These are phyloP conservation scores for Onchidella celtica DNA, from an alignment of 2,888 invertebrate species.

Conservation along the genomic window DNA sequence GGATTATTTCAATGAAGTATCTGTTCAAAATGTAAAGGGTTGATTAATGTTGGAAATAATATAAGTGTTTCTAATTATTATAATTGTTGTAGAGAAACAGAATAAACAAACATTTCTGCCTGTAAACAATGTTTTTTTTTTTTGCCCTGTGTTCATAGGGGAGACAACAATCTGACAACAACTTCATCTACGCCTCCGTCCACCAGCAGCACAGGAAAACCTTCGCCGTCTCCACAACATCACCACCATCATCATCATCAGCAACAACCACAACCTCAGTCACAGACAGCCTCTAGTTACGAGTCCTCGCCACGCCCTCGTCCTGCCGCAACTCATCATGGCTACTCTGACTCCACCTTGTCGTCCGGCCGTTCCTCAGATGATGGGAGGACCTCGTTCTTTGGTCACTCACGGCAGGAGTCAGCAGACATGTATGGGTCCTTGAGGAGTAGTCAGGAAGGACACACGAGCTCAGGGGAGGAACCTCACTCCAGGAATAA, in stretches of 20 bases:
- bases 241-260: neutral
- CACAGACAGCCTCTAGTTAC: conserved; percentile 54
- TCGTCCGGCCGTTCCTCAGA: conserved; percentile 71
- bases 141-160: conserved; percentile 26
- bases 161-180: conserved; percentile 44
- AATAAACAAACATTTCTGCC: too few species aligned
- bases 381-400: conserved; percentile 61
- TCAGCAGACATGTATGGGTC: conserved; percentile 58
- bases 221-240: conserved; percentile 30
- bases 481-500: conserved; percentile 64
- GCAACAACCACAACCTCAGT: conserved; percentile 39
- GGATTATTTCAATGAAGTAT: too few species aligned
- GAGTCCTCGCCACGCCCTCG: conserved; percentile 56
- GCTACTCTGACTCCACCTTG: conserved; percentile 61
- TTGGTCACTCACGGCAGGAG: conserved; percentile 52
- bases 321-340: conserved; percentile 53
- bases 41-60: too few species aligned
- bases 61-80: too few species aligned
- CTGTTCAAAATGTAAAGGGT: too few species aligned
- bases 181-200: conserved; percentile 9
- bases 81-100: too few species aligned
- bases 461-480: conserved; percentile 62
- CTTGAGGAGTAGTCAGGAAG: conserved; percentile 61
- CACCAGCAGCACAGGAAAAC: conserved; percentile 42
- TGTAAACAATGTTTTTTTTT: too few species aligned